phyloP scores from a whole-genome alignment of 2,888 invertebrate species.

The Atrina japonica region DNA sequence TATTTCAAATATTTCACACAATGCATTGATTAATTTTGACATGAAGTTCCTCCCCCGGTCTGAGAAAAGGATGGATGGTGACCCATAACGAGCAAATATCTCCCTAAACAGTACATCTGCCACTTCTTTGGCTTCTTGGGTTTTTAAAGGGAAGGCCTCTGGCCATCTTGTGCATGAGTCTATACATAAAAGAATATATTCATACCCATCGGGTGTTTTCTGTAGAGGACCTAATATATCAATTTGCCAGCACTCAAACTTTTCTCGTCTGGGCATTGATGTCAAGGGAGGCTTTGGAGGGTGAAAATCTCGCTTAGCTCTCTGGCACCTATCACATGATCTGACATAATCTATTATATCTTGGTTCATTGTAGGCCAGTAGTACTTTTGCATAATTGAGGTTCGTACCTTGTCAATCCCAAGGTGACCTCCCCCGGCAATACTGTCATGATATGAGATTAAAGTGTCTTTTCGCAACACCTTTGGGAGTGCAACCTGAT shows the following conservation, averaged over 20 bases:
- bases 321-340: conserved; percentile 43
- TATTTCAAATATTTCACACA: conserved; percentile 50
- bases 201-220: conserved; percentile 83
- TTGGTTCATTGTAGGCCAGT: conserved; percentile 41
- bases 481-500: conserved; percentile 45
- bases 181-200: conserved; percentile 80
- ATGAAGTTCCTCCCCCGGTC: conserved; percentile 51
- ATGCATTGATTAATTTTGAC: conserved; percentile 49
- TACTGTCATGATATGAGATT: conserved; percentile 37
- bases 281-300: conserved; percentile 27
- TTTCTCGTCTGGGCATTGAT: conserved; percentile 10
- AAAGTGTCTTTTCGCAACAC: conserved; percentile 25
- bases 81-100: conserved; percentile 49
- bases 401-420: conserved; percentile 28
- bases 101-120: conserved; percentile 41
- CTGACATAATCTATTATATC: conserved; percentile 37
- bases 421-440: conserved; percentile 43
- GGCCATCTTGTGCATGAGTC: conserved; percentile 47
- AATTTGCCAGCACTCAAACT: conserved; percentile 42
- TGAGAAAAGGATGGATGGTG: conserved; percentile 39
- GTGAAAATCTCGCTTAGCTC: conserved; percentile 26
- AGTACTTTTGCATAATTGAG: conserved; percentile 39
- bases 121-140: conserved; percentile 42
- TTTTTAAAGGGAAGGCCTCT: conserved; percentile 49
- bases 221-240: conserved; percentile 49